Evolutionary conservation across 2,113 vertebrate species (phyloP), one percentile per base, ranked within the genome.

Genomic region (Arizona elegans): DNA sequence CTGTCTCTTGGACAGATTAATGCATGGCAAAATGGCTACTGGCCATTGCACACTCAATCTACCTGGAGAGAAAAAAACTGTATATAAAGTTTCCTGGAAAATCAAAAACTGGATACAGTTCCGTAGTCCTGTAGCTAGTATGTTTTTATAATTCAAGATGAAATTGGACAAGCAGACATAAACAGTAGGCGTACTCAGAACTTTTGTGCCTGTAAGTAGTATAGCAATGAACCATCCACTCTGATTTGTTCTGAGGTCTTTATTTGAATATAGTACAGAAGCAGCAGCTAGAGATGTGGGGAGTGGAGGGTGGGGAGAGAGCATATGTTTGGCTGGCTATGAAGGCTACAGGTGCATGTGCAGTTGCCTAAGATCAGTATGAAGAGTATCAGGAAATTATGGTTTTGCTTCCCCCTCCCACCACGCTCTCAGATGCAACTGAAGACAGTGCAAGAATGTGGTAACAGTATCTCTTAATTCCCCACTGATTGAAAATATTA

Each of bases 381-480:
- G 54, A 47, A 85, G 55, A 53, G 29, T 38, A 93, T 43, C 23
- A 65, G 47, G 54, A 90, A 54, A 87, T 38, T 29, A 86, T 53
- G 47, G 47, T n/a, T n/a, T 89, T 59, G 8, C 3, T 15, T 7
- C 23, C 3, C 29, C 5, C 54, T 1, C 62, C 81, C 26, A 2
- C 58, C 29, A 33, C 9, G 19, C 70, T 33, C 29, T 89, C 47
- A 89, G 33, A 89, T 21, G 55, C 56, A 93, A 93, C 47, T 53
- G 50, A 43, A 89, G 55, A 86, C 55, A 54, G 47, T 89, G 70
- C 70, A 89, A 86, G 75, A 88, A 88, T 88, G 91, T 90, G 24
- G 88, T 85, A 94, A 94, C 29, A 2, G 19, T 87, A 88, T 90
- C 85, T 85, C 59, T 88, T 92, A 92, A 90, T 90, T 81, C 58